These are phyloP conservation scores for Siniperca obscura DNA, from an alignment of 2,797 vertebrate genomes.

Conservation along the genomic window DNA sequence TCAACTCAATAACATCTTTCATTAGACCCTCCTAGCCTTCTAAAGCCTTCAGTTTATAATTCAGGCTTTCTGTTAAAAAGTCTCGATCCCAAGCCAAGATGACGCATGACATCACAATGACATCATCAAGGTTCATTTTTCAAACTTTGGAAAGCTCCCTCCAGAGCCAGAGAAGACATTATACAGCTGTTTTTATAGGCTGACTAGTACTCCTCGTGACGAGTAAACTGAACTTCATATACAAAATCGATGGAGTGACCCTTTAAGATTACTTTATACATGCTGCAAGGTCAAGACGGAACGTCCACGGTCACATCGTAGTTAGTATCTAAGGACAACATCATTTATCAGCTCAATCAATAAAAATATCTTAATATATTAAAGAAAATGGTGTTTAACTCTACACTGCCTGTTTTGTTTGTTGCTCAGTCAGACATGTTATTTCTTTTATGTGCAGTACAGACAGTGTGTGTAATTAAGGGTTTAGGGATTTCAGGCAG, in stretches of 20 bases:
- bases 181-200: background rate
- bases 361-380: background rate
- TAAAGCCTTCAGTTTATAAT: background rate
- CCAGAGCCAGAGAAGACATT: background rate
- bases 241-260: background rate
- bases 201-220: background rate
- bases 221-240: background rate
- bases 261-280: background rate
- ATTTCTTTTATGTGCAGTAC: background rate
- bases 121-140: background rate
- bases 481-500: background rate
- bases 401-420: background rate
- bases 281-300: background rate
- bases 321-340: background rate
- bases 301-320: background rate
- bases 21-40: background rate
- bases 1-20: background rate
- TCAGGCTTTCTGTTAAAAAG: background rate
- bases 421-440: constrained; percentile 9
- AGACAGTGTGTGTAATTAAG: background rate
- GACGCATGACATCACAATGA: background rate
- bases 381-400: background rate
- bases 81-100: too few relatives aligned
- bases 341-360: constrained; percentile 2
- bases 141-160: background rate